These are phyloP conservation scores for Argyresthia goedartella DNA, from an alignment of 2,888 invertebrate genomes.

Conservation along the genomic window DNA sequence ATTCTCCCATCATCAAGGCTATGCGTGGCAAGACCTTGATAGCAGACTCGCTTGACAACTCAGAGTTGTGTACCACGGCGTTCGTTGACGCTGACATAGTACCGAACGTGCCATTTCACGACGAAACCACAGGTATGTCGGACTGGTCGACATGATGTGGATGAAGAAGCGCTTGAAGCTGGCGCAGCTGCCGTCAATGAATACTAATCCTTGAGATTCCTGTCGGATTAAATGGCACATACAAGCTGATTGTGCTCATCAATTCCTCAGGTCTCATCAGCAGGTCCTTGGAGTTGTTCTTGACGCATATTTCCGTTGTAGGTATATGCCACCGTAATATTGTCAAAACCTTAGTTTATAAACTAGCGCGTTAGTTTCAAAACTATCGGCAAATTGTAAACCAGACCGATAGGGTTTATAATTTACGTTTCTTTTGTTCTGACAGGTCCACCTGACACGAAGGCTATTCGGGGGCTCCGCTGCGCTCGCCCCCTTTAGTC, in stretches of 20 bases:
- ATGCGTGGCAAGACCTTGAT: conserved; percentile 12
- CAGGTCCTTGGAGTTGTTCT: conserved; percentile 15
- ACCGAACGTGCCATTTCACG: conserved; percentile 20
- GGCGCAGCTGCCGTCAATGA: conserved; percentile 17
- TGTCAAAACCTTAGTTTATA: too few species aligned
- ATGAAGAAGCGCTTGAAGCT: conserved; percentile 19
- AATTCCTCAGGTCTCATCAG: conserved; percentile 14
- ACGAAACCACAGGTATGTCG: conserved; percentile 19
- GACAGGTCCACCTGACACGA: too few species aligned
- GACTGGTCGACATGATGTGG: conserved; percentile 22
- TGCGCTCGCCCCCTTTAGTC: too few species aligned
- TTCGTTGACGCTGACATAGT: conserved; percentile 17
- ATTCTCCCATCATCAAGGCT: background rate
- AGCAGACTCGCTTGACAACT: conserved; percentile 21
- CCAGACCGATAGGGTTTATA: too few species aligned
- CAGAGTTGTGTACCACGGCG: conserved; percentile 18
- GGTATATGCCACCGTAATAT: too few species aligned
- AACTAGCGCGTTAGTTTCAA: too few species aligned
- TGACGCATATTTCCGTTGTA: too few species aligned
- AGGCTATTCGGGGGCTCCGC: too few species aligned
- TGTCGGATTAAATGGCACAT: conserved; percentile 21
- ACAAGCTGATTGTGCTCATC: conserved; percentile 2
- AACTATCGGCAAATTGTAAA: too few species aligned
- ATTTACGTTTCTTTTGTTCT: too few species aligned
- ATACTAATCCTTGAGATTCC: conserved; percentile 26